Evolutionary conservation across 2,797 vertebrate genomes (phyloP).

Genomic region (Poecilia picta): DNA sequence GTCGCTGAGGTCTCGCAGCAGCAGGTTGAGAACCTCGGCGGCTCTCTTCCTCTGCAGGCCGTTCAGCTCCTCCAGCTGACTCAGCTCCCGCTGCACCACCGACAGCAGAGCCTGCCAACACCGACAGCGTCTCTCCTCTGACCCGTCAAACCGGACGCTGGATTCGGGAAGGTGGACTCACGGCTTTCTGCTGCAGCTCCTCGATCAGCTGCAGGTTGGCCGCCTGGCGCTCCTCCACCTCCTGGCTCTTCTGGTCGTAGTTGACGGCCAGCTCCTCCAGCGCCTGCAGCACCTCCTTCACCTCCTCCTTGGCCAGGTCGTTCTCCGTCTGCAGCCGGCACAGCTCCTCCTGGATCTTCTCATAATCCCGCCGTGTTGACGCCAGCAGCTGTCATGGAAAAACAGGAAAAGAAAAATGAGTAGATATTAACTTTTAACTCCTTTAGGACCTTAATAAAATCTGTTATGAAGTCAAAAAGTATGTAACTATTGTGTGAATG

Average conservation of each 20-base stretch:
- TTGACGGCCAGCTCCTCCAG: conserved; percentile 96
- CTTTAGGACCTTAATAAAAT: no score
- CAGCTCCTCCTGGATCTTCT: conserved; percentile 92
- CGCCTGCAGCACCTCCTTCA: conserved; percentile 96
- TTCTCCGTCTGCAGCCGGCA: conserved; percentile 91
- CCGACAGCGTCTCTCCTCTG: not conserved
- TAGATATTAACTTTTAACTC: not conserved
- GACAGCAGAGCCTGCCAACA: conserved; percentile 79
- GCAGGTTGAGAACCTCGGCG: conserved; percentile 87
- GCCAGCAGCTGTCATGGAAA: conserved; percentile 83
- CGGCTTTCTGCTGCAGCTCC: conserved; percentile 89
- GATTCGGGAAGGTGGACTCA: conserved; percentile 37
- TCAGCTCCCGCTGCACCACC: conserved; percentile 84
- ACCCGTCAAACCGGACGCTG: not conserved
- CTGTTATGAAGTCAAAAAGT: no score
- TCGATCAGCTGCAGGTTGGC: conserved; percentile 86
- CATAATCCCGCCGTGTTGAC: conserved; percentile 89
- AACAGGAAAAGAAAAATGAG: fast-evolving
- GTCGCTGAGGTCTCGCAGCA: conserved; percentile 89
- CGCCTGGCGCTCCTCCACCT: conserved; percentile 90
- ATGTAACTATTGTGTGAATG: no score
- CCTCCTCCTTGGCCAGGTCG: conserved; percentile 92
- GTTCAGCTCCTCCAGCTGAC: conserved; percentile 88
- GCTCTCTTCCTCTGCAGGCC: conserved; percentile 91
- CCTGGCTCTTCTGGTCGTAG: conserved; percentile 97